Percentiles rank a stretch among this genome's conserved stretches.
phyloP scores from a whole-genome alignment of 2,797 vertebrate genomes.

The Morus bassanus region DNA sequence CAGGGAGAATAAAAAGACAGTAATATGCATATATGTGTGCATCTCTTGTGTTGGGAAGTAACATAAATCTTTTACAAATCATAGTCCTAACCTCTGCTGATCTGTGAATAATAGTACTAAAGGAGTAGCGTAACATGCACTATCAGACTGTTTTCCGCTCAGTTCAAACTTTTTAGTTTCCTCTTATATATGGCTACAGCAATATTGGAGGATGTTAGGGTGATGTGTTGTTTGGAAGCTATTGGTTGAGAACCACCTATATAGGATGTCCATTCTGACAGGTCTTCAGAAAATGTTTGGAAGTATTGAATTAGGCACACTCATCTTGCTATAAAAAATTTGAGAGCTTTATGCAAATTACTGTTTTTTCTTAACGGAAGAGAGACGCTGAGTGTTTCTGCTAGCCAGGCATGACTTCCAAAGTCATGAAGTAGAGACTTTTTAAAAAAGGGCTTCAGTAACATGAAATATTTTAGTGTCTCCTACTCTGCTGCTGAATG shows the following conservation, averaged over 20 bases:
- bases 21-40: neutral
- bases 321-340: neutral
- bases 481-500: neutral
- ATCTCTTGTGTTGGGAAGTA: neutral
- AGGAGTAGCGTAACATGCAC: neutral
- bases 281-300: neutral
- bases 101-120: neutral
- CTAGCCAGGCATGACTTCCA: neutral
- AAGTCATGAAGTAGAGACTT: neutral
- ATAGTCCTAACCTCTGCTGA: neutral
- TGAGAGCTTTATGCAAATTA: neutral
- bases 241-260: neutral
- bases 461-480: neutral
- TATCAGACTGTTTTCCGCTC: neutral
- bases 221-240: neutral
- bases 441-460: neutral
- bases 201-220: neutral
- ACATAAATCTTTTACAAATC: neutral
- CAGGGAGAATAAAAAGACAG: neutral
- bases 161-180: neutral
- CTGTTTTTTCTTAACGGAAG: neutral
- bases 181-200: neutral
- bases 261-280: neutral
- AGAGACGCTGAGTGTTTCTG: neutral
- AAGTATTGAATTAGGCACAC: neutral